These are phyloP conservation scores for Menidia menidia DNA, from an alignment of 2,797 vertebrate genomes.

Conservation along the genomic window DNA sequence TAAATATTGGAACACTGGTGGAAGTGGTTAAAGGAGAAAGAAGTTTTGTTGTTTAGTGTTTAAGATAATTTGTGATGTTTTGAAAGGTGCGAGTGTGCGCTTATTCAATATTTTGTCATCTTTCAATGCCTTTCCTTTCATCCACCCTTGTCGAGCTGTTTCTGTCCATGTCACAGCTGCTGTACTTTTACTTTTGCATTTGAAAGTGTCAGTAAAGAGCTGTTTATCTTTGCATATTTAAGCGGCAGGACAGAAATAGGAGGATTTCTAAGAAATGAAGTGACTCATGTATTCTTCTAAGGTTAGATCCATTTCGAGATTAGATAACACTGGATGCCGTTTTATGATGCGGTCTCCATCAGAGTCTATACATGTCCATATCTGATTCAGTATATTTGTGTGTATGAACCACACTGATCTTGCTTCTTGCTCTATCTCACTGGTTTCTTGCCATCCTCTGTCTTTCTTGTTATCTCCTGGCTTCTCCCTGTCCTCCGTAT, in stretches of 20 bases:
- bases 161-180: background rate
- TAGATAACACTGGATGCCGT: constrained; percentile 50
- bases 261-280: constrained; percentile 56
- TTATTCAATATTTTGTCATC: background rate
- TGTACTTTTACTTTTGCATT: constrained; percentile 38
- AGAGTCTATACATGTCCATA: constrained; percentile 45
- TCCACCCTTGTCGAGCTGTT: too few species aligned
- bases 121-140: too few species aligned
- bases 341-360: constrained; percentile 47
- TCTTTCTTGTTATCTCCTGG: constrained; percentile 20
- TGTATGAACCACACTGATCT: constrained; percentile 30
- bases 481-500: constrained; percentile 29
- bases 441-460: constrained; percentile 16
- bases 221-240: constrained; percentile 10
- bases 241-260: constrained; percentile 21
- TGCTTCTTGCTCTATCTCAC: constrained; percentile 16
- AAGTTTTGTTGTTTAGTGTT: constrained; percentile 21
- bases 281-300: constrained; percentile 37
- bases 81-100: constrained; percentile 5
- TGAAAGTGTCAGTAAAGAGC: constrained; percentile 24
- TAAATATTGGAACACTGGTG: background rate
- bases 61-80: constrained; percentile 11
- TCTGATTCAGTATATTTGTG: constrained; percentile 47
- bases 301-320: constrained; percentile 59
- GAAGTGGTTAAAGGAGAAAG: constrained; percentile 27